Evolutionary conservation across 2,888 invertebrate species (phyloP), one percentile per base, ranked within the genome.

Genomic region (Bugulina stolonifera): DNA sequence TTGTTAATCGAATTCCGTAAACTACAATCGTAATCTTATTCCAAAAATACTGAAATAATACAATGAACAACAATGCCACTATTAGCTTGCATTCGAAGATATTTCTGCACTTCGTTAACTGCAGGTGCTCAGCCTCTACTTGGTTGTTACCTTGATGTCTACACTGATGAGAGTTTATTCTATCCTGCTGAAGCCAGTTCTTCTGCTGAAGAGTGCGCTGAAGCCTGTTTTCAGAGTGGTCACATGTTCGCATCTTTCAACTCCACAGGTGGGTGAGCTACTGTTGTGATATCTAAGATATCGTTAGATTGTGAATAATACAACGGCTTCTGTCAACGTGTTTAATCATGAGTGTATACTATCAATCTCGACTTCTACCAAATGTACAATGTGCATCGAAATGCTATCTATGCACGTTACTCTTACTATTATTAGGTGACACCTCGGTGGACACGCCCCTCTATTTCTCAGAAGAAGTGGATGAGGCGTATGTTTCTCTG

Each of bases 81-180:
- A n/a, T n/a, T n/a, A n/a, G n/a, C n/a, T n/a, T n/a, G n/a, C n/a
- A n/a, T n/a, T n/a, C n/a, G n/a, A n/a, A n/a, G n/a, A n/a, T n/a
- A n/a, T n/a, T n/a, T n/a, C n/a, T n/a, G n/a, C n/a, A n/a, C n/a
- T n/a, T n/a, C n/a, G n/a, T n/a, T n/a, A n/a, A n/a, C n/a, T n/a
- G n/a, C 34, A 64, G 64, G 64, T 27, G 34, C 64, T 34, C 29
- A 32, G 14, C n/a, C 64, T 2, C 5, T 5, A 2, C 2, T 64
- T 27, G 64, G 64, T 14, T 64, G 64, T n/a, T 64, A 64, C 32
- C 64, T 64, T 14, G 64, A 64, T 27, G 27, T 27, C 18, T 14
- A 5, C 18, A 27, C 22, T 25, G 64, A 64, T 32, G 27, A 25
- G 5, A 64, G 32, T 64, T 2, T 34, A 29, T 64, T 64, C 34